Evolutionary conservation across 2,113 vertebrate species (phyloP).

Genomic region (Centropus bengalensis): DNA sequence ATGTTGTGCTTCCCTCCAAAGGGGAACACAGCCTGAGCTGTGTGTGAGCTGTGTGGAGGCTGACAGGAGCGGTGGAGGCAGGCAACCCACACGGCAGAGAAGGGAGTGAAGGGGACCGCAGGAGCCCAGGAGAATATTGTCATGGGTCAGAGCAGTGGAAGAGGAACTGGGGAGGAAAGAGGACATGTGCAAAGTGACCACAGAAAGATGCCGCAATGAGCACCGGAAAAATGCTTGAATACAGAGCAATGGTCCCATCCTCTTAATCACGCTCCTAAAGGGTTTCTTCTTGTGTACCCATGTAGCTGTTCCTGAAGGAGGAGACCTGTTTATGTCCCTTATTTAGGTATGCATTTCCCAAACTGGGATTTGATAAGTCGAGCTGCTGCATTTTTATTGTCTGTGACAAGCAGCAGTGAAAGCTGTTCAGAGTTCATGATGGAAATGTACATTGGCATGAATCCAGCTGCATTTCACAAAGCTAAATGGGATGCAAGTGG

Average conservation of each 20-base stretch:
- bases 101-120: neutral
- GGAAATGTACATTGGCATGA: slow-evolving; percentile 23
- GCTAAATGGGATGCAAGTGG: slow-evolving; percentile 22
- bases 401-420: neutral
- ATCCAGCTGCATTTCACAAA: slow-evolving; percentile 36
- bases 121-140: neutral
- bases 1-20: neutral
- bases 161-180: neutral
- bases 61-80: neutral
- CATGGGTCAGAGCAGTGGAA: neutral
- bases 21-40: accelerated
- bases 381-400: slow-evolving; percentile 26
- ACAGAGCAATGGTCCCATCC: neutral
- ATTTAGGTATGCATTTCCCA: neutral
- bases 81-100: neutral
- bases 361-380: neutral
- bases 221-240: neutral
- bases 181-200: neutral
- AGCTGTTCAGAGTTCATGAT: slow-evolving; percentile 1
- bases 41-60: too few species aligned
- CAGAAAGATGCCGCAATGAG: neutral
- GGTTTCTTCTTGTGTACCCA: neutral
- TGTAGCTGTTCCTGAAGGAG: neutral
- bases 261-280: neutral
- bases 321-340: neutral